Percentiles rank a stretch among this genome's conserved stretches.
Conservation (phyloP, 2,888 invertebrate species). For the Oligia strigilis region DNA sequence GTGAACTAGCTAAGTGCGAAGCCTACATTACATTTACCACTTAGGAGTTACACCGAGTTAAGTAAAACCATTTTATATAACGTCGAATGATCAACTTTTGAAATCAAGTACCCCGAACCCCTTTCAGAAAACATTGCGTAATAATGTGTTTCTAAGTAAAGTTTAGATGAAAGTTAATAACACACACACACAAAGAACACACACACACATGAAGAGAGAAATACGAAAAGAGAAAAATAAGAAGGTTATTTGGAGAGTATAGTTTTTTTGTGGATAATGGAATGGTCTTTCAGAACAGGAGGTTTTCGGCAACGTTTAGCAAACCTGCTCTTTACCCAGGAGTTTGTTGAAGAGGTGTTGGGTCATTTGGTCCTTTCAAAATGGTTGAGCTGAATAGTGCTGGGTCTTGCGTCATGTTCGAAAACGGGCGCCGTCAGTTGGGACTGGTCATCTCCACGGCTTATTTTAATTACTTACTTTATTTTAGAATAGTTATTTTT, state of each 20-base stretch:
- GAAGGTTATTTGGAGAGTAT: background rate
- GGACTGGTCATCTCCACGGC: background rate
- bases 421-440: background rate
- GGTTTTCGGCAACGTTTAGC: background rate
- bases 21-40: conserved; percentile 12
- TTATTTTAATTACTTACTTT: background rate
- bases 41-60: conserved; percentile 5
- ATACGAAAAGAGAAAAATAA: background rate
- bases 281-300: background rate
- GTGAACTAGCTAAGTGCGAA: conserved; percentile 26
- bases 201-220: background rate
- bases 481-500: no score
- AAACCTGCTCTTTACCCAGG: background rate
- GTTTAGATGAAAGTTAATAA: conserved; percentile 10
- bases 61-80: conserved; percentile 9
- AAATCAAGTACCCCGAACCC: no score
- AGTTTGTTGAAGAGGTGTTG: background rate
- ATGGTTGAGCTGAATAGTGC: background rate
- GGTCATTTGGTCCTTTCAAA: background rate
- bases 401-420: no score
- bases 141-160: conserved; percentile 15
- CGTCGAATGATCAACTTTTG: background rate
- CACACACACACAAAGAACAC: no score
- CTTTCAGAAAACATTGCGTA: conserved; percentile 18
- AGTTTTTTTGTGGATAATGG: background rate